Base-by-base conservation (phyloP, 2,888 invertebrate species). In the Flexamia atlantica region DNA sequence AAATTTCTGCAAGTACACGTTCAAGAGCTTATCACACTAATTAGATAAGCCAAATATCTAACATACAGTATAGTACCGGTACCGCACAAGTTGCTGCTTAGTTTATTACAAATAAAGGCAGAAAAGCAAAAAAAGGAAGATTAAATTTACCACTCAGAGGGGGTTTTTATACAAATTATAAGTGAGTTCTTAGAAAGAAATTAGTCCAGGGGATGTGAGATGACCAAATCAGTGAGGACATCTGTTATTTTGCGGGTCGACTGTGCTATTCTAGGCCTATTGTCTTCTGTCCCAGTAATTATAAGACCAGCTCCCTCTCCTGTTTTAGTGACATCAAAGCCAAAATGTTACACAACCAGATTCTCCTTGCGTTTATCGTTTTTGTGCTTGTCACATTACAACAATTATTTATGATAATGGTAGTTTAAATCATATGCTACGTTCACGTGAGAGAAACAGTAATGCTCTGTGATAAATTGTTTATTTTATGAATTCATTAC, bases 261-360 rank as follows among this genome's bases (percentile, higher is more conserved):
- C 64, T 64, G 64, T 17, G 64, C 64, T 64, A 64, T 64, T 64
- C 64, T 64, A 64, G 64, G 64, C 64, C 64, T 64, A 64, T 64
- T 64, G 64, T 64, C 64, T 64, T 5, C 12, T 64, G 64, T 17
- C 64, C 64, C 64, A 64, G 64, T 64, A 64, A 64, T 64, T 64
- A 64, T 64, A 57, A 57, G 57, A 28, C 64, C 64, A 64, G 64
- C 64, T 64, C 64, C 28, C 28, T 64, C 64, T 30, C 64, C 64
- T 64, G 64, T 64, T 64, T 64, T 64, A 64, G 64, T 17, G 57
- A 64, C 64, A 64, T 64, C 64, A 64, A 64, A 64, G 64, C 64
- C 64, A 30, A n/a, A 57, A 57, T 57, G 64, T 64, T 64, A 64
- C 64, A 64, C 64, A 64, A 64, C 12, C 64, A 30, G 30, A 28